phyloP scores from a whole-genome alignment of 2,888 invertebrate species.

The Tricholauxania praeusta region DNA sequence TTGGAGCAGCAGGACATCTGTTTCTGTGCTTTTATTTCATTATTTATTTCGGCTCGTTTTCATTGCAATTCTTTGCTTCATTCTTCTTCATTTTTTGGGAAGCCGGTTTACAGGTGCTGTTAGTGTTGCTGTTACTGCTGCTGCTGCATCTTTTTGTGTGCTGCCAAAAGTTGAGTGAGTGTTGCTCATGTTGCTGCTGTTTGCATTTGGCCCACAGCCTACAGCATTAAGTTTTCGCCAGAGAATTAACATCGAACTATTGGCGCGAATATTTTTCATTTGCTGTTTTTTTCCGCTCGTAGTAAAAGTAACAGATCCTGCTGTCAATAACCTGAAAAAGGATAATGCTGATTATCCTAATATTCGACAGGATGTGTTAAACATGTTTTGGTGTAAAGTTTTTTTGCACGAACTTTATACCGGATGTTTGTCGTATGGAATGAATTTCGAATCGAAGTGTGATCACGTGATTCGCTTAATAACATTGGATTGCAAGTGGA shows the following conservation, averaged over 20 bases:
- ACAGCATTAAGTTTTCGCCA: constrained; percentile 35
- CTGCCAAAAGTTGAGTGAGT: constrained; percentile 1
- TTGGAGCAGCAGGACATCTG: constrained; percentile 66
- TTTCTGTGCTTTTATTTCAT: constrained; percentile 48
- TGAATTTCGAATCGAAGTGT: too few species aligned
- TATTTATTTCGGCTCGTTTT: constrained; percentile 10
- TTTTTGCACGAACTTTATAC: too few species aligned
- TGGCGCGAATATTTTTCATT: constrained; percentile 30
- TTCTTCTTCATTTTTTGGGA: constrained; percentile 28
- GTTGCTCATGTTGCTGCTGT: constrained; percentile 45
- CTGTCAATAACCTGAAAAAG: too few species aligned
- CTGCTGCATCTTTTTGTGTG: constrained; percentile 15
- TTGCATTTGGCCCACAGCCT: constrained; percentile 51
- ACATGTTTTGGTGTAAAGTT: too few species aligned
- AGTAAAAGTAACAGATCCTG: not conserved
- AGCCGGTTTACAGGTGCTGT: constrained; percentile 43
- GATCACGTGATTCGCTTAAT: too few species aligned
- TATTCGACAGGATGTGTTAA: too few species aligned
- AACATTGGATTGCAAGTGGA: too few species aligned
- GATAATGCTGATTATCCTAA: too few species aligned
- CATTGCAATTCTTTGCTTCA: constrained; percentile 4
- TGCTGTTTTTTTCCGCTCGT: constrained; percentile 17
- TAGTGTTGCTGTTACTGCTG: too few species aligned
- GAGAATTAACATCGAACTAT: constrained; percentile 25
- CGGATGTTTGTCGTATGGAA: too few species aligned